Evolutionary conservation across 2,113 vertebrate genomes (phyloP).

Genomic region (Heterocephalus glaber): DNA sequence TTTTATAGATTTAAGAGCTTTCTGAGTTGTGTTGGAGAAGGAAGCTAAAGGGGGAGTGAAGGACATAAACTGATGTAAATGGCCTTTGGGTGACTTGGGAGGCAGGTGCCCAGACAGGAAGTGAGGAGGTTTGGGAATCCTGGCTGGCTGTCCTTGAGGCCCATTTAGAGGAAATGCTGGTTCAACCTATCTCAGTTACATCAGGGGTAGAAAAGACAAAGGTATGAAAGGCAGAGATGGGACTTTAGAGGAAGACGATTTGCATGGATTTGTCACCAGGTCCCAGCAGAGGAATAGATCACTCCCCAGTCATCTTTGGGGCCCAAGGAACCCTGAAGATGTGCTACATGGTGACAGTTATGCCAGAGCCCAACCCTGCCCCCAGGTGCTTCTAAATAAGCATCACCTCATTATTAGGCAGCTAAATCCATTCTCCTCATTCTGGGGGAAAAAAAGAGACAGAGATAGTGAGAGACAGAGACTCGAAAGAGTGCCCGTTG

Average conservation of each 20-base stretch:
- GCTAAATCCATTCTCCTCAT: not conserved
- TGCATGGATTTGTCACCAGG: not conserved
- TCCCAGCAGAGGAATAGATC: not conserved
- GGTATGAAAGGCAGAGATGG: not conserved
- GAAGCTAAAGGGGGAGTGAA: not conserved
- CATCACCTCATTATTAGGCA: not conserved
- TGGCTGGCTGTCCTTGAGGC: rapidly evolving
- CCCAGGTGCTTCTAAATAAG: not conserved
- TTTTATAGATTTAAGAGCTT: not conserved
- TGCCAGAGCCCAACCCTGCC: not conserved
- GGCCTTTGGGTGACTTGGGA: not conserved
- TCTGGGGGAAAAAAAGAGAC: rapidly evolving
- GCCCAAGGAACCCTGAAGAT: not conserved
- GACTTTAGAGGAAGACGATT: not conserved
- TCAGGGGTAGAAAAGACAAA: not conserved
- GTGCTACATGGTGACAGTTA: not conserved
- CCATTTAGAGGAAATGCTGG: not conserved
- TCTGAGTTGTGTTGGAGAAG: not conserved
- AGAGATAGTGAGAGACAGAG: not conserved
- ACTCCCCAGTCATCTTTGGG: not conserved
- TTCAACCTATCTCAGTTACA: too few relatives aligned
- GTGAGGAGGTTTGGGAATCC: not conserved
- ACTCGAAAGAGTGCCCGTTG: not conserved
- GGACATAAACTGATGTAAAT: not conserved
- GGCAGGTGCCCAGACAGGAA: not conserved